Evolutionary conservation across 2,113 vertebrate genomes (phyloP), one percentile per base, ranked within the genome.

Genomic region (Perccottus glenii): DNA sequence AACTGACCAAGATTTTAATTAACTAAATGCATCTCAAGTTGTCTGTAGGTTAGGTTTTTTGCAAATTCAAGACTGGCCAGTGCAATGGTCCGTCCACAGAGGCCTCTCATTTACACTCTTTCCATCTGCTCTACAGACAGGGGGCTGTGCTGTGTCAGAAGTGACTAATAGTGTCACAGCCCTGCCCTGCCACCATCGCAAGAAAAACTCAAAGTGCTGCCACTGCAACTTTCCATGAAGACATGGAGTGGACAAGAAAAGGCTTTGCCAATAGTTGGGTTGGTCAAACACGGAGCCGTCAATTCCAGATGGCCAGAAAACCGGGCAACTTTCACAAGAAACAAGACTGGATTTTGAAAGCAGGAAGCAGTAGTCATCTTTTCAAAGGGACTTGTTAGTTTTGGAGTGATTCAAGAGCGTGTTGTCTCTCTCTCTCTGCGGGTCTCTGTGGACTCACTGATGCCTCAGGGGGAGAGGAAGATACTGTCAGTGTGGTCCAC

Each of bases 131-230:
- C 60, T 71, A 72, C 78, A 77, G 86, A 51, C 67, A 49, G 64
- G 71, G n/a, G 72, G 77, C 81, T 78, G 70, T 56, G 77, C 79
- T 74, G 73, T 87, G 89, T 89, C 85, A 88, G 79, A 85, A 84
- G 86, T 87, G 88, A 87, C 77, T 71, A 85, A 87, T 85, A 86
- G 78, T 85, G 82, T 78, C 81, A 78, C 40, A 73, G 71, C 67
- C 78, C 69, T 70, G 58, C 71, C 49, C 60, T 84, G 63, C 69
- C 70, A 59, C 38, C 45, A 38, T 62, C 58, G 59, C 19, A 79
- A 78, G 61, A 73, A 78, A 80, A 78, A 85, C 73, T 79, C 75
- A 80, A 84, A 87, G 55, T 86, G 83, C 87, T 90, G 64, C 67
- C 77, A 74, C 75, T 0, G 53, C 81, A 86, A 81, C 85, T 78